These are phyloP conservation scores for Chanos chanos DNA, from an alignment of 2,797 vertebrate genomes.

Conservation along the genomic window DNA sequence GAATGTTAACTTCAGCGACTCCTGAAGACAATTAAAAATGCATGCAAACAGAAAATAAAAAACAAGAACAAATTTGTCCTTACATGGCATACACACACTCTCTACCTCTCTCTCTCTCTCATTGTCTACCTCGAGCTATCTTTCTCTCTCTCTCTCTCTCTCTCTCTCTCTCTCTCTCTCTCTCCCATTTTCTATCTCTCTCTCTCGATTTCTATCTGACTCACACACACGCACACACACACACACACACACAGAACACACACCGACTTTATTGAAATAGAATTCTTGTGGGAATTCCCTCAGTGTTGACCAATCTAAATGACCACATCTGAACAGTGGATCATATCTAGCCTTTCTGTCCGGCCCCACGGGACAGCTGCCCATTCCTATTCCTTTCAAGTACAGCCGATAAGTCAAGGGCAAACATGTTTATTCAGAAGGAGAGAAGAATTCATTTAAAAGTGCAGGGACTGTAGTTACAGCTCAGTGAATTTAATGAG, in stretches of 20 bases:
- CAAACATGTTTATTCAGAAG: conserved; percentile 42
- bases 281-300: no score
- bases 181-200: not conserved
- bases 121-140: not conserved
- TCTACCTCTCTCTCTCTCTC: not conserved
- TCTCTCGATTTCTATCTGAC: not conserved
- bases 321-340: no score
- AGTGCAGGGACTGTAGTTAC: conserved; percentile 47
- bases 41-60: no score
- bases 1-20: no score
- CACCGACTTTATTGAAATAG: no score
- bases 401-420: conserved; percentile 43
- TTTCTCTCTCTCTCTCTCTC: not conserved
- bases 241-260: not conserved
- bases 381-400: conserved; percentile 35
- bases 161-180: not conserved
- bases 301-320: no score
- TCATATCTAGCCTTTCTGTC: conserved; percentile 17
- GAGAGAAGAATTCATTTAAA: conserved; percentile 42
- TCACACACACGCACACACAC: not conserved
- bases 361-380: conserved; percentile 22
- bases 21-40: no score
- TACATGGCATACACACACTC: not conserved
- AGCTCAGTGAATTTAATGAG: conserved; percentile 57
- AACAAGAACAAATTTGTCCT: no score